Percentiles rank a stretch among this genome's conserved stretches.
These are phyloP conservation scores for Drosophila ochracea DNA, from an alignment of 2,888 invertebrate species.

Conservation along the genomic window DNA sequence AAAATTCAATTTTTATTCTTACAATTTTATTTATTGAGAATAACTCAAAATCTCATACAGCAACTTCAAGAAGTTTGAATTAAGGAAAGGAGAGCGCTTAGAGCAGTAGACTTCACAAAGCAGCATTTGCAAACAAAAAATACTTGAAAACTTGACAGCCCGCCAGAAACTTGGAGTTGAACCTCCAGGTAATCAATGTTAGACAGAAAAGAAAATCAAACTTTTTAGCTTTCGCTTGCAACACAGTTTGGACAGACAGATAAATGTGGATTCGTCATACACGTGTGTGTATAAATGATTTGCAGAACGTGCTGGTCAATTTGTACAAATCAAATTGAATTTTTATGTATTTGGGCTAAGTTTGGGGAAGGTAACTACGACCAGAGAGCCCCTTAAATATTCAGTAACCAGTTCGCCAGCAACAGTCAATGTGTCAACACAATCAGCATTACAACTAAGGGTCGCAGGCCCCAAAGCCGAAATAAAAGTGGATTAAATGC, in stretches of 20 bases:
- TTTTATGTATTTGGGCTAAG: conserved; percentile 52
- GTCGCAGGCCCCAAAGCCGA: conserved; percentile 30
- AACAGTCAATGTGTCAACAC: conserved; percentile 68
- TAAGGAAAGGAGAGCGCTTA: too few species aligned
- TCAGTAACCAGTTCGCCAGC: conserved; percentile 44
- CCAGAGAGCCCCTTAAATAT: conserved; percentile 58
- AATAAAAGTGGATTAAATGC: conserved; percentile 74
- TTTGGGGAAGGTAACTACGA: conserved; percentile 20
- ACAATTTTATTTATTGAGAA: conserved; percentile 19
- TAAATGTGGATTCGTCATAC: conserved; percentile 6
- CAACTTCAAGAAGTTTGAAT: conserved; percentile 1
- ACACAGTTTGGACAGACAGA: conserved; percentile 1
- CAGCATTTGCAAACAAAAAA: background rate
- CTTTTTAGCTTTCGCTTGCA: background rate
- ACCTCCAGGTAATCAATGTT: conserved; percentile 15
- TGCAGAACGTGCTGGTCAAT: conserved; percentile 38
- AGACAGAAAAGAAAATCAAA: background rate
- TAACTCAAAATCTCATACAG: background rate
- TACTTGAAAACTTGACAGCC: conserved; percentile 3
- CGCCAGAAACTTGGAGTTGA: background rate
- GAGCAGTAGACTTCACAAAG: background rate
- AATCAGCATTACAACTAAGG: conserved; percentile 71
- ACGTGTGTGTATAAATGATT: conserved; percentile 12
- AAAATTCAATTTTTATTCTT: conserved; percentile 17
- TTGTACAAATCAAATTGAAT: conserved; percentile 51